Evolutionary conservation across 1,140 invertebrate genomes (phyloP), one percentile per base, ranked within the genome.

Genomic region (Tetranychus cinnabarinus): DNA sequence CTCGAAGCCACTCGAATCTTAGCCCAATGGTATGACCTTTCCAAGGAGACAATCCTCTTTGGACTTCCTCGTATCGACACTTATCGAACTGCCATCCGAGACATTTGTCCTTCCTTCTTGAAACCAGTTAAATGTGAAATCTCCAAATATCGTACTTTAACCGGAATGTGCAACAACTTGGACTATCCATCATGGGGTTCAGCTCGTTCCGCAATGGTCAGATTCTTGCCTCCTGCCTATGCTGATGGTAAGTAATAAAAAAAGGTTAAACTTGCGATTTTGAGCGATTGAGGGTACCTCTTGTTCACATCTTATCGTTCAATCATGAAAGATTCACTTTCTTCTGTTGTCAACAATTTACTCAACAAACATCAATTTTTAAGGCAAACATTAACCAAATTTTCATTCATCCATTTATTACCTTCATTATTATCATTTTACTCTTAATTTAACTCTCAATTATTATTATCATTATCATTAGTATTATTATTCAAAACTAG

Each of bases 121-220:
- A 82, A 84, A 1, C 83, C 86, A 60, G 84, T 90, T 1, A 83
- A 89, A 70, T 92, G 88, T 67, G 68, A 70, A 56, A 47, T 69
- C 10, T 65, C 45, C 34, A 63, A 66, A 36, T 69, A 69, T 60
- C 63, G 91, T 2, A 77, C 87, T 6, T 80, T 83, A 59, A 88
- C 92, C 72, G 91, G 90, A 0, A 80, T 90, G 8, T 96, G 90
- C 72, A 96, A 89, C 62, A 97, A 96, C 70, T 73, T 92, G 47
- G 77, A 85, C 52, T 81, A 92, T 74, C 88, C 89, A 0, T 84
- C 83, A 1, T 92, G 88, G 88, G 90, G 90, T 0, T 80, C 84
- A n/a, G 79, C 82, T 0, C 81, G 83, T 67, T 80, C 85, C 12
- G 84, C 87, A 2, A 89, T 77, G 61, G 67, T 70, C 46, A 54